These are phyloP conservation scores for Aptenodytes forsteri DNA, from an alignment of 2,113 vertebrate genomes.

Conservation along the genomic window DNA sequence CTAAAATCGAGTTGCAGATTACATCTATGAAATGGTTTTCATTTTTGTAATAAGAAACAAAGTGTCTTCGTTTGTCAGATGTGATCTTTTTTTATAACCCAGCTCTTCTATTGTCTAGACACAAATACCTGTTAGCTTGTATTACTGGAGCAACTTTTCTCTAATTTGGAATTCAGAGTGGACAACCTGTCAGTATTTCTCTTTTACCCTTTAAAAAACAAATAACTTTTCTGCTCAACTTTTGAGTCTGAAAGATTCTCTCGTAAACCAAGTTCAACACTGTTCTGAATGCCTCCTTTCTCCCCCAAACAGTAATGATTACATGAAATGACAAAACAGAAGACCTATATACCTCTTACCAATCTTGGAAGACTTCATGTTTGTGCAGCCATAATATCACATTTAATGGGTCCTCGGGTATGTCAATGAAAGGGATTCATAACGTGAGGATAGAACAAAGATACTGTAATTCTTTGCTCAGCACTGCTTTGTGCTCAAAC, in stretches of 20 bases:
- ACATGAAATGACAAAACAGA: background rate
- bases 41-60: background rate
- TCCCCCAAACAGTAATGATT: background rate
- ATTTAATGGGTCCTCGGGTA: background rate
- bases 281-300: background rate
- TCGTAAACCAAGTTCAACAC: background rate
- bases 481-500: background rate
- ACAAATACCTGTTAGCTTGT: background rate
- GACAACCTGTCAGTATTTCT: background rate
- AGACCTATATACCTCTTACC: background rate
- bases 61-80: background rate
- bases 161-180: background rate
- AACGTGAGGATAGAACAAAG: background rate
- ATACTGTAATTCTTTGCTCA: constrained; percentile 18
- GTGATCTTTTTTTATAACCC: background rate
- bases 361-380: background rate
- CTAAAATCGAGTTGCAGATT: background rate
- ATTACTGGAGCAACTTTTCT: background rate
- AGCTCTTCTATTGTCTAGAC: background rate
- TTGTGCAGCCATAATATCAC: background rate
- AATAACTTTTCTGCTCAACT: background rate
- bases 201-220: background rate
- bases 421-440: background rate
- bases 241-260: background rate
- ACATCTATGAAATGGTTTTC: background rate